Evolutionary conservation across 2,888 invertebrate genomes (phyloP).

Genomic region (Elegia similella): DNA sequence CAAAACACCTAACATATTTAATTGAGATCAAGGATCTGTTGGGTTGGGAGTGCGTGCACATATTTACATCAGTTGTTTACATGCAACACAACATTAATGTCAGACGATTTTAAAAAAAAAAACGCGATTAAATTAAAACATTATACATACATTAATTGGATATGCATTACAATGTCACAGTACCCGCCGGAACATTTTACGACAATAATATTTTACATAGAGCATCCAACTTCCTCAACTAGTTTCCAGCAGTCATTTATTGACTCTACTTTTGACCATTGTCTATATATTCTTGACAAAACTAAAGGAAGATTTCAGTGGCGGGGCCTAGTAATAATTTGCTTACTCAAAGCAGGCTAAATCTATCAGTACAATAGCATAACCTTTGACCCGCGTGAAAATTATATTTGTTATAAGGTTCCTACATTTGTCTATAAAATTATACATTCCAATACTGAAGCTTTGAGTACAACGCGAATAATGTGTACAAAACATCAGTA

Average conservation of each 20-base stretch:
- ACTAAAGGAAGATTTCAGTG: too few species aligned
- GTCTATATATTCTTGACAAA: too few species aligned
- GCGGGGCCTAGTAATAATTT: too few species aligned
- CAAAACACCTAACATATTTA: neutral
- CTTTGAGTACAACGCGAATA: too few species aligned
- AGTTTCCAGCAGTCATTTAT: neutral
- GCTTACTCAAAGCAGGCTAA: too few species aligned
- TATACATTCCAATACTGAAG: too few species aligned
- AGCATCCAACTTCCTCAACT: neutral
- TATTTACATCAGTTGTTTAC: conserved; percentile 16
- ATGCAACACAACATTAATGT: conserved; percentile 4
- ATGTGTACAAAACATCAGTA: too few species aligned
- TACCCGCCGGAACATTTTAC: conserved; percentile 7
- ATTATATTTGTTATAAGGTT: too few species aligned
- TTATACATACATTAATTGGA: neutral
- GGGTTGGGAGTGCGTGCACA: neutral
- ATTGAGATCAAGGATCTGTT: neutral
- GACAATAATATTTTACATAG: neutral
- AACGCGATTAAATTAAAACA: neutral
- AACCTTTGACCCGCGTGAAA: too few species aligned
- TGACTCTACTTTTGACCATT: too few species aligned
- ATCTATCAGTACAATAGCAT: too few species aligned
- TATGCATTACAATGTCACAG: conserved; percentile 5
- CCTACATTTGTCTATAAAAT: too few species aligned
- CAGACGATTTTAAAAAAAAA: neutral